Evolutionary conservation across 2,888 invertebrate species (phyloP), one percentile per base, ranked within the genome.

Genomic region (Lucinisca nassula): DNA sequence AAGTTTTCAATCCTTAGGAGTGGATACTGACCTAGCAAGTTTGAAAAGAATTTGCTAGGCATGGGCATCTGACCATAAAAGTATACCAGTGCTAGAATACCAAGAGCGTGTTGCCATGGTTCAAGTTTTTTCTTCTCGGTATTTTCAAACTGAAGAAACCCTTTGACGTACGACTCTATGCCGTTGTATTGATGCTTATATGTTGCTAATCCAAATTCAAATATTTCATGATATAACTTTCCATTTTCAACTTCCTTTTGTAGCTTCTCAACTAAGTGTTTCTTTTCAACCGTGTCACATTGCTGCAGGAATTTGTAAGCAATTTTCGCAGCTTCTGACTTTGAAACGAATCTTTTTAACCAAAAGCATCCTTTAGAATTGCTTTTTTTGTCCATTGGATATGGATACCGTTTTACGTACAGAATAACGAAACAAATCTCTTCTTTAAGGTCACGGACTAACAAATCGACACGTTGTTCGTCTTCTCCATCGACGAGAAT

Each of bases 401-500:
- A 61, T 0, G 82, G 87, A 51, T 79, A 84, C n/a, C 92, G 38
- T 72, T 87, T 90, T 1, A 91, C 88, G 80, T 90, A 85, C 0
- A 93, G 21, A 10, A 91, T 79, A 1, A 93, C 77, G 0, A 87
- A 45, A 27, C 79, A 80, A 2, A 49, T 73, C n/a, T n/a, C n/a
- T 17, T 82, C 74, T 49, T 82, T 61, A 14, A 89, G 32, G 30
- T 75, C 37, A n/a, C 51, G 87, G 1, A 32, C 14, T 30, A 93
- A 40, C 30, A 84, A 72, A 2, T 87, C 79, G 0, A 92, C 82
- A 12, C 86, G 72, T 10, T 84, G 79, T 77, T 93, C 92, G 14
- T 92, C 92, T 58, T 90, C 93, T 0, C 93, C 93, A 45, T 92
- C 93, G 27, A 93, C 35, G 0, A 93, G 78, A 17, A 88, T 35